These are phyloP conservation scores for Arctocebus calabarensis DNA, from an alignment of 2,797 vertebrate species.

Conservation along the genomic window DNA sequence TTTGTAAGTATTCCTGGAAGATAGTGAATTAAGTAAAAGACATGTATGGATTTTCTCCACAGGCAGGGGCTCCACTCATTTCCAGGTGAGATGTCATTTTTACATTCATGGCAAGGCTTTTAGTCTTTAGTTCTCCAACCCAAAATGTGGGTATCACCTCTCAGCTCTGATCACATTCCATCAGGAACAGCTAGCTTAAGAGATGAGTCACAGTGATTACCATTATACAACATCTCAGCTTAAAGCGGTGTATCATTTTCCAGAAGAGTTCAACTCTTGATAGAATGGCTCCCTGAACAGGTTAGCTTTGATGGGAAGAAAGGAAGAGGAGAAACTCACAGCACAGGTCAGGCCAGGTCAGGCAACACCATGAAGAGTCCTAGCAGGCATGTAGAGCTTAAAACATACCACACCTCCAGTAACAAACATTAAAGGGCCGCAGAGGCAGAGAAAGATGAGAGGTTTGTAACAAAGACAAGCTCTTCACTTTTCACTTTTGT, in stretches of 20 bases:
- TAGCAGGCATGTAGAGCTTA: background rate
- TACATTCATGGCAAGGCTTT: background rate
- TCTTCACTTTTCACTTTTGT: conserved; percentile 14
- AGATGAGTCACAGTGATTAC: background rate
- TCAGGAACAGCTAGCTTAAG: background rate
- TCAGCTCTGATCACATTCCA: background rate
- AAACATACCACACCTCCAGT: background rate
- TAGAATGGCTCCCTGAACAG: background rate
- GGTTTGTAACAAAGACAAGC: background rate
- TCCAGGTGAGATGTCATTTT: background rate
- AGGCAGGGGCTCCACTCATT: background rate
- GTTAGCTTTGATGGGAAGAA: background rate
- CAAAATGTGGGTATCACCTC: background rate
- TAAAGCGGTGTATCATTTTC: conserved; percentile 25
- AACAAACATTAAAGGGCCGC: background rate
- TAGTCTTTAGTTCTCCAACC: background rate
- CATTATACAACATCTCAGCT: background rate
- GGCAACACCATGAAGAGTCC: background rate
- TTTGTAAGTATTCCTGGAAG: background rate
- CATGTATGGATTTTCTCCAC: background rate
- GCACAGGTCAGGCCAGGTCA: background rate
- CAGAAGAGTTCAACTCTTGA: background rate
- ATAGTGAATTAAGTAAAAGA: background rate
- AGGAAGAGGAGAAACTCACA: background rate
- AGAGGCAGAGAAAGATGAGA: background rate